Evolutionary conservation across 2,797 vertebrate genomes (phyloP).

Genomic region (Siniperca undulata): DNA sequence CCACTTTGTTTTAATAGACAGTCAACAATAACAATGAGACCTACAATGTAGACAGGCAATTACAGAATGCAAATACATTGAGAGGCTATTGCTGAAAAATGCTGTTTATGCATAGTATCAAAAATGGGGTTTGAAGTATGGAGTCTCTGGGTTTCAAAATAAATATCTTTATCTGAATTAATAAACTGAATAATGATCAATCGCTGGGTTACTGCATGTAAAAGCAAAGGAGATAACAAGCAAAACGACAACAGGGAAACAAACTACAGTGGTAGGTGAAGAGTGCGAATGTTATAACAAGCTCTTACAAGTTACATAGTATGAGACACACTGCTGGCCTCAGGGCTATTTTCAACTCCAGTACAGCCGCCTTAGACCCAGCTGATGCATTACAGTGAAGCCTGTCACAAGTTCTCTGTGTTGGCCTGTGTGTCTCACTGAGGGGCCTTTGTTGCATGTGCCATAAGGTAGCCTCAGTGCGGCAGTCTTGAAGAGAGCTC

Average conservation of each 20-base stretch:
- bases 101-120: background rate
- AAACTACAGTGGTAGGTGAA: conserved; percentile 37
- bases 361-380: conserved; percentile 36
- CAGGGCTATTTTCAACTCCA: conserved; percentile 58
- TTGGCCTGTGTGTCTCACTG: conserved; percentile 61
- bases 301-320: conserved; percentile 48
- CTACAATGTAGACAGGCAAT: background rate
- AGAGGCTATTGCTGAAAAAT: background rate
- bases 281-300: conserved; percentile 44
- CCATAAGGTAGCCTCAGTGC: conserved; percentile 57
- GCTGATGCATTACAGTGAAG: conserved; percentile 54
- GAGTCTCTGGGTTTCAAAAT: background rate
- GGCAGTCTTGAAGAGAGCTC: conserved; percentile 53
- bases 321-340: conserved; percentile 44
- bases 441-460: conserved; percentile 69
- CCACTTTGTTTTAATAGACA: background rate
- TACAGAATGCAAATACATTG: background rate
- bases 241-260: conserved; percentile 1
- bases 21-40: conserved; percentile 4
- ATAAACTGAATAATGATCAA: background rate
- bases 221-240: conserved; percentile 11
- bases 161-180: background rate
- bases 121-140: background rate
- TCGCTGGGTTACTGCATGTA: background rate
- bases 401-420: conserved; percentile 60